Base-by-base conservation (phyloP, 2,113 vertebrate species). In the Grammomys dolichurus region DNA sequence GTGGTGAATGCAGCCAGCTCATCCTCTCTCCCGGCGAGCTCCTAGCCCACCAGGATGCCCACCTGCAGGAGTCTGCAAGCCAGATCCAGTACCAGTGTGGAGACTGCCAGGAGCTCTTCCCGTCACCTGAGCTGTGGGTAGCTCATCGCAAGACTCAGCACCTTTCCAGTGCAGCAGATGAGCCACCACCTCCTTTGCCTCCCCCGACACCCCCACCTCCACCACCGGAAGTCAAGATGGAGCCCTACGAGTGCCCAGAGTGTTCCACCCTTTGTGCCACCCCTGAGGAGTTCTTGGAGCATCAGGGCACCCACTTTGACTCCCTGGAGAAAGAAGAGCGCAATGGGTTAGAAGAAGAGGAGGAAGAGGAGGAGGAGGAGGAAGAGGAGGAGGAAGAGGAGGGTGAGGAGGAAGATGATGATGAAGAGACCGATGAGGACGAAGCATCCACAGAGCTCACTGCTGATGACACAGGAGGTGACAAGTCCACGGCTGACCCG, bases 211-310 rank as follows among this genome's bases (percentile, higher is more conserved):
- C 96, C 78, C 28, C 54, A 4, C 0, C 92, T 58, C 33, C 51
- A 3, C 0, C 92, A 8, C 87, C 94, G 0, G 89, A 89, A 75
- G 85, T 93, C 80, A 90, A 97, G 95, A 98, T 99, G 97, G 99
- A 99, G 91, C 99, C 99, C 1, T 99, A 99, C 0, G 99, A 99
- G 94, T 99, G 99, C 97, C 99, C 99, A 0, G 99, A 99, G 97
- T 99, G 99, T 75, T 98, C 98, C 70, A 97, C 99, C 63, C 98
- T 99, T 46, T 99, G 99, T 97, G 98, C 98, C 73, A 99, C 99
- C 0, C 99, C 99, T 0, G 99, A 99, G 95, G 99, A 99, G 94
- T 99, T 99, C 96, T 98, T 99, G 72, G 99, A 99, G 90, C 99
- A 99, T 97, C 99, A 99, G 95, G 99, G 99, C 7, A 98, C 99